Evolutionary conservation across 2,888 invertebrate genomes (phyloP).

Genomic region (Thecophora atra): DNA sequence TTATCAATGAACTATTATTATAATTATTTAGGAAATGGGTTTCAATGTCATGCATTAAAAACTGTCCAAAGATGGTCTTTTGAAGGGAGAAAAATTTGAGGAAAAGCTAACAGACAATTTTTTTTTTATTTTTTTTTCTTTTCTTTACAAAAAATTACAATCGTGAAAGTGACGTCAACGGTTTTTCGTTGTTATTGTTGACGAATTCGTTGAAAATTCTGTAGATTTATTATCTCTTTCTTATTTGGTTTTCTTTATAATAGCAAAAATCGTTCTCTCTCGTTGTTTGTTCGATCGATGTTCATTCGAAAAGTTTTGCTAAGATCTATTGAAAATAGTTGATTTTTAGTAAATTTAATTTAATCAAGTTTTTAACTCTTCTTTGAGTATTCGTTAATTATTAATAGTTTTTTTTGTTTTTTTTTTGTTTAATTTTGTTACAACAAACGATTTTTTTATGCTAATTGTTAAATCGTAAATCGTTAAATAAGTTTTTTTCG

Average conservation of each 20-base stretch:
- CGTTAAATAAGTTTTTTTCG: background rate
- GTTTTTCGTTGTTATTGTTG: background rate
- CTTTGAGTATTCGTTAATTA: slow-evolving; percentile 16
- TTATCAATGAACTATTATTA: too few relatives aligned
- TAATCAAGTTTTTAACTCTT: background rate
- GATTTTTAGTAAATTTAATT: background rate
- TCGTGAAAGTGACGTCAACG: background rate
- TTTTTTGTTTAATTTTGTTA: slow-evolving; percentile 24
- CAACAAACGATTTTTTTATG: background rate
- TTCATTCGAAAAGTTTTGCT: slow-evolving; percentile 34
- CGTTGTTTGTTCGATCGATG: slow-evolving; percentile 29
- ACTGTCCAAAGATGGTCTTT: background rate
- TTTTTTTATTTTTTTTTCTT: background rate
- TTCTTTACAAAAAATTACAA: background rate
- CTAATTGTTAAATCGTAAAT: background rate
- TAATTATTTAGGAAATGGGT: too few relatives aligned
- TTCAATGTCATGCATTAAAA: too few relatives aligned
- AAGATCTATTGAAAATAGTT: background rate
- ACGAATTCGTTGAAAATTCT: background rate
- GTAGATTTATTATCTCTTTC: too few relatives aligned
- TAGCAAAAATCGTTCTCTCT: slow-evolving; percentile 16
- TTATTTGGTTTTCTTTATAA: background rate
- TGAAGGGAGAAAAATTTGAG: background rate
- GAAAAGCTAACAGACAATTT: background rate
- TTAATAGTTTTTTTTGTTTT: slow-evolving; percentile 15